These are phyloP conservation scores for Carposina sasakii DNA, from an alignment of 1,140 invertebrate genomes.

Conservation along the genomic window DNA sequence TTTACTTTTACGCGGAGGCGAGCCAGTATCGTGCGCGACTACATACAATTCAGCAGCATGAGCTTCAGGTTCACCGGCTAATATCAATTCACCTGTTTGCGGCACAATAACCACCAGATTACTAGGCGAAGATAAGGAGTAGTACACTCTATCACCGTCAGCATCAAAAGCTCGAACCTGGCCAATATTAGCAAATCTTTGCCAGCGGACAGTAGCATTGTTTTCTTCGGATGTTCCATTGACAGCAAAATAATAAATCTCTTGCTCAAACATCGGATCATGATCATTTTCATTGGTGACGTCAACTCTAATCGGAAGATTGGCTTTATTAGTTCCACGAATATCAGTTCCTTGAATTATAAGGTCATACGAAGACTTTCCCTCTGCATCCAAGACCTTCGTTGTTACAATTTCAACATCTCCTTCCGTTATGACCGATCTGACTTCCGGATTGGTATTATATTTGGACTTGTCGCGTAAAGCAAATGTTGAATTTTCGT, in stretches of 20 bases:
- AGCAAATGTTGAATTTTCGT: constrained; percentile 80
- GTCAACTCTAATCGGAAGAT: constrained; percentile 80
- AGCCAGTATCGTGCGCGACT: constrained; percentile 86
- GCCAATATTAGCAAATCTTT: constrained; percentile 85
- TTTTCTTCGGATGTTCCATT: constrained; percentile 73
- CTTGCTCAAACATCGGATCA: constrained; percentile 84
- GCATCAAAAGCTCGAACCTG: constrained; percentile 87
- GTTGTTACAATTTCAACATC: constrained; percentile 82
- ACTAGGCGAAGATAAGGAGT: constrained; percentile 83
- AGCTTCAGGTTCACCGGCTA: constrained; percentile 82
- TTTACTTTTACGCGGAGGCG: constrained; percentile 78
- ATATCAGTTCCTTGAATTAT: constrained; percentile 83
- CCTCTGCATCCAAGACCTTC: constrained; percentile 82
- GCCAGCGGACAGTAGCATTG: constrained; percentile 76
- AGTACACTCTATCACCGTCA: constrained; percentile 90
- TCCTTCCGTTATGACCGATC: constrained; percentile 72
- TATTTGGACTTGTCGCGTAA: constrained; percentile 75
- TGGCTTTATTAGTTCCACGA: constrained; percentile 81
- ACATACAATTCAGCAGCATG: constrained; percentile 80
- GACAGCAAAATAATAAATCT: constrained; percentile 85
- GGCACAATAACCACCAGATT: constrained; percentile 90
- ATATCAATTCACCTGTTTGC: constrained; percentile 90
- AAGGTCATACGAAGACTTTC: constrained; percentile 78
- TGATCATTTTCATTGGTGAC: constrained; percentile 94
- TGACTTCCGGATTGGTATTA: constrained; percentile 73